These are phyloP conservation scores for Cynoglossus semilaevis DNA, from an alignment of 2,113 vertebrate genomes.

Conservation along the genomic window DNA sequence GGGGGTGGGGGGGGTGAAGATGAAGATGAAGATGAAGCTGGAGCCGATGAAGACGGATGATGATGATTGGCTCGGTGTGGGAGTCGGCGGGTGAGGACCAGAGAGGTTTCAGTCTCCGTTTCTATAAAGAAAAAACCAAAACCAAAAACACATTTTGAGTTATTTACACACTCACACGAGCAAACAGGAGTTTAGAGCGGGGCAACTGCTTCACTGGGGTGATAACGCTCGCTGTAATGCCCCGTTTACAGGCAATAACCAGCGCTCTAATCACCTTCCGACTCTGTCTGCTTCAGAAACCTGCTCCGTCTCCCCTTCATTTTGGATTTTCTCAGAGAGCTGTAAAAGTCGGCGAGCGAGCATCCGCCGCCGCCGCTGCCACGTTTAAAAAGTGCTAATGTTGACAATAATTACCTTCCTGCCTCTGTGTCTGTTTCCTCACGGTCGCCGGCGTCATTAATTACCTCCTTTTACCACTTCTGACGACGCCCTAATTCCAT, in stretches of 20 bases:
- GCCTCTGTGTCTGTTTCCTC: constrained; percentile 22
- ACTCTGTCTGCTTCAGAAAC: constrained; percentile 59
- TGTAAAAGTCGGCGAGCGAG: constrained; percentile 21
- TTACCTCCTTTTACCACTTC: constrained; percentile 44
- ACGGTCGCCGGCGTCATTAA: constrained; percentile 23
- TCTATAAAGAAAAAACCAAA: not conserved
- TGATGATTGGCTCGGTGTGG: constrained; percentile 1
- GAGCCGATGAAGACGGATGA: not conserved
- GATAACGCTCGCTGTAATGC: constrained; percentile 58
- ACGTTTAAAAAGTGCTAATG: constrained; percentile 51
- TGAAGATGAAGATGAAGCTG: not conserved
- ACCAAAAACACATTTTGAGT: constrained; percentile 1
- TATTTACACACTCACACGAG: constrained; percentile 19
- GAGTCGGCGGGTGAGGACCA: not conserved
- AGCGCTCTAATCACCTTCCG: constrained; percentile 49
- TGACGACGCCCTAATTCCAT: constrained; percentile 25
- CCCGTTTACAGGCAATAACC: constrained; percentile 57
- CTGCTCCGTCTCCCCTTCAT: constrained; percentile 34
- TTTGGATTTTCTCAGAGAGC: constrained; percentile 41
- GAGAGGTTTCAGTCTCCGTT: not conserved
- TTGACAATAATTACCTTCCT: constrained; percentile 40
- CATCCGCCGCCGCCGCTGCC: constrained; percentile 22
- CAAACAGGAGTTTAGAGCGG: constrained; percentile 15
- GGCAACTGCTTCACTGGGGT: constrained; percentile 42
- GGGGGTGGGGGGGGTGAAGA: not conserved